Evolutionary conservation across 2,888 invertebrate species (phyloP).

Genomic region (Ophion slaviceki): DNA sequence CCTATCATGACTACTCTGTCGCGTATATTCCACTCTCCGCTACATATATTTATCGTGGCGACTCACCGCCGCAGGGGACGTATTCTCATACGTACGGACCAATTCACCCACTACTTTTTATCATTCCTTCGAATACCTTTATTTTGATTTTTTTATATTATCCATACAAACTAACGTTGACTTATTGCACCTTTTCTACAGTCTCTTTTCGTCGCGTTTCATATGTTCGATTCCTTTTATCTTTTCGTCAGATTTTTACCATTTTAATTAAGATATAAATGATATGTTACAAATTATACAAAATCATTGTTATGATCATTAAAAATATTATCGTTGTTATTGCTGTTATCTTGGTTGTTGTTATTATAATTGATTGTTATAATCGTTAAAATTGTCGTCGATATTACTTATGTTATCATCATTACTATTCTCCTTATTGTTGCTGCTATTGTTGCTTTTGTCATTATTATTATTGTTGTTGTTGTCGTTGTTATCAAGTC

Average conservation of each 20-base stretch:
- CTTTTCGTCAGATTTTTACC: background rate
- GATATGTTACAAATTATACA: no score
- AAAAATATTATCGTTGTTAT: background rate
- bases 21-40: conserved; percentile 12
- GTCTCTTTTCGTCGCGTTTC: background rate
- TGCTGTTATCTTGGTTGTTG: background rate
- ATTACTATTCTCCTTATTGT: background rate
- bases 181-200: background rate
- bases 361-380: no score
- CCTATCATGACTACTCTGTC: conserved; percentile 36
- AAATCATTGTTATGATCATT: no score
- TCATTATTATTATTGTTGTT: background rate
- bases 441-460: background rate
- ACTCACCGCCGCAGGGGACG: conserved; percentile 66
- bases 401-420: background rate
- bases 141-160: background rate
- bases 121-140: conserved; percentile 3
- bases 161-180: conserved; percentile 5
- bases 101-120: conserved; percentile 38
- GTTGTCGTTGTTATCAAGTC: background rate
- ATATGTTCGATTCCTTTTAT: background rate
- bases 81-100: conserved; percentile 8
- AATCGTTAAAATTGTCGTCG: no score
- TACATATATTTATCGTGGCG: conserved; percentile 17
- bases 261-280: background rate